Evolutionary conservation across 2,797 vertebrate species (phyloP), one percentile per base, ranked within the genome.

Genomic region (Micrastur ruficollis): DNA sequence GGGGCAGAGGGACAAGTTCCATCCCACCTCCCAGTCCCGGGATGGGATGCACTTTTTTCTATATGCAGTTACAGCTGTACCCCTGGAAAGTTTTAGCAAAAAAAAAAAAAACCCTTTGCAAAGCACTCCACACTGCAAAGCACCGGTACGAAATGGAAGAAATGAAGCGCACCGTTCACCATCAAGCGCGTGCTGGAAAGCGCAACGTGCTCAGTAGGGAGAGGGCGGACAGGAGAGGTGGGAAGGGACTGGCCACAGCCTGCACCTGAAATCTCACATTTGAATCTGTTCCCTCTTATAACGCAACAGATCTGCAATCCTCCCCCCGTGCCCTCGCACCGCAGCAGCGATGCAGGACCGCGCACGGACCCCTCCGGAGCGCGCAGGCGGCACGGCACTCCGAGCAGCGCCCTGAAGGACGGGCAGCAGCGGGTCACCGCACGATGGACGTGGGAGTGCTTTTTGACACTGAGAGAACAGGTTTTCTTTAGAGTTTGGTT

Each of bases 341-440:
- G 6, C 53, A 19, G 31, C 8, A 25, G 72, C 46, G 44, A 66
- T 1, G 18, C 3, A 21, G 75, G 67, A 86, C 47, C 87, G 75
- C 70, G 14, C 84, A 55, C 3, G 2, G 73, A 27, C 15, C 52
- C 23, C 72, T 26, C 36, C 10, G 1, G 0, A 22, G 61, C 27
- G 31, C 36, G 36, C 36, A 36, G 36, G 36, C 36, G 36, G 36
- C 36, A 36, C 36, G 36, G 36, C 36, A 36, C 82, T 38, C 62
- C 0, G 0, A 78, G 67, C 5, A 0, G 2, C 7, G 3, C 83
- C 50, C 5, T 5, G 25, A 62, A 32, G 70, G 47, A 47, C 1
- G 4, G 44, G 32, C 47, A 70, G 42, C 67, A 87, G 65, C 25
- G 6, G 47, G 14, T 56, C 86, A 40, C 52, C 2, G 7, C 42